Evolutionary conservation across 2,888 invertebrate genomes (phyloP), one percentile per base, ranked within the genome.

Genomic region (Amblyteles armatorius): DNA sequence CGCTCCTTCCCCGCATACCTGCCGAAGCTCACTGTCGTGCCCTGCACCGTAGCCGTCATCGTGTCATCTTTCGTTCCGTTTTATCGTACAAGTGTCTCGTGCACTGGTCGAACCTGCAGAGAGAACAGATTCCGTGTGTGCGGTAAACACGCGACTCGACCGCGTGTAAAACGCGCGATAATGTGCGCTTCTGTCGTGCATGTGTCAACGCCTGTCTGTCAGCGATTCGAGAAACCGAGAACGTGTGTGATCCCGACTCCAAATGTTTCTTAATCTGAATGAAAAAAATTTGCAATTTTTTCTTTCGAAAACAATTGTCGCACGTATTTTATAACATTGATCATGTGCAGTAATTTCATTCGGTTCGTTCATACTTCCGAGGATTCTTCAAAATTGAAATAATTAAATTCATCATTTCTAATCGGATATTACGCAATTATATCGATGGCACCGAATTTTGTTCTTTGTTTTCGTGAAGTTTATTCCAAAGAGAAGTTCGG

Each of bases 1-100:
- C 19, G 65, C 36, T 57, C 16, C 50, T 60, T 79, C 72, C 19
- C 40, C 65, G 57, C 13, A 57, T 57, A 57, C 57, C 57, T 57
- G 57, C 57, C 11, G 57, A 57, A 26, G 26, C 57, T 26, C 26
- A 26, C 57, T 26, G 22, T 26, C 26, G 26, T 26, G 57, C 57
- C 26, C 57, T 26, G 22, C 26, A 13, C 57, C 57, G 26, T 13
- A 22, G 26, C 5, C 57, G 11, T 57, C 55, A 11, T 57, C 11
- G 22, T 48, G 40, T 13, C 36, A 65, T 44, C 73, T 65, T 63
- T 40, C 29, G 29, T 9, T 57, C 13, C 22, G 57, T 57, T 57
- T 57, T 26, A 57, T 26, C 26, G 57, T 22, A 26, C 55, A 57
- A 57, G 57, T 57, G 57, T 57, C 11, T 26, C 11, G 1, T 13